phyloP scores from a whole-genome alignment of 2,888 invertebrate species.

The Cephus rjabovi region DNA sequence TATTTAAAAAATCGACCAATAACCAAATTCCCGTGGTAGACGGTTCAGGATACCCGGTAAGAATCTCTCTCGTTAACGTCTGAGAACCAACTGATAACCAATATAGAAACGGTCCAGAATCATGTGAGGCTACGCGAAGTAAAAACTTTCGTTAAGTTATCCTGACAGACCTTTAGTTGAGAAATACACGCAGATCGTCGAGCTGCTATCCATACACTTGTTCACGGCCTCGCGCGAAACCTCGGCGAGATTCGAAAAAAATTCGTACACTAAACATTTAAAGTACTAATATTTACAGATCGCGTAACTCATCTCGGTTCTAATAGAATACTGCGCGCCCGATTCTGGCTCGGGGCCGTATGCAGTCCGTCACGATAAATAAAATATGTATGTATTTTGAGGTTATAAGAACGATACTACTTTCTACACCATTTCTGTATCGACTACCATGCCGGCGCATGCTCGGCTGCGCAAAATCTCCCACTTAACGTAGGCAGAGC shows the following conservation, averaged over 20 bases:
- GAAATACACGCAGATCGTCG: not conserved
- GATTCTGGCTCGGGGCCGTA: not conserved
- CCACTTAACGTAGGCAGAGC: not conserved
- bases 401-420: slow-evolving; percentile 39
- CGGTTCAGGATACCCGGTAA: not conserved
- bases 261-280: slow-evolving; percentile 2
- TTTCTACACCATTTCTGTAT: slow-evolving; percentile 19
- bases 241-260: not conserved
- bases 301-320: not conserved
- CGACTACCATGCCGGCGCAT: slow-evolving; percentile 26
- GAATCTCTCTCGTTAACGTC: not conserved
- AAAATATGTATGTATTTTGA: slow-evolving; percentile 37
- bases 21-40: not conserved
- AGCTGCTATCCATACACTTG: not conserved
- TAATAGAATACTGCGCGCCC: not conserved
- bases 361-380: slow-evolving; percentile 26
- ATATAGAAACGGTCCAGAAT: not conserved
- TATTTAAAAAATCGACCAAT: not conserved
- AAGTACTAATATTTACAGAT: slow-evolving; percentile 4
- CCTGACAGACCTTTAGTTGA: not conserved
- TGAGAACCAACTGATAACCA: not conserved
- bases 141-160: not conserved
- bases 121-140: not conserved
- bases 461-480: slow-evolving; percentile 14
- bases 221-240: slow-evolving; percentile 3